phyloP scores from a whole-genome alignment of 2,888 invertebrate genomes.

The Osmoderma eremita region DNA sequence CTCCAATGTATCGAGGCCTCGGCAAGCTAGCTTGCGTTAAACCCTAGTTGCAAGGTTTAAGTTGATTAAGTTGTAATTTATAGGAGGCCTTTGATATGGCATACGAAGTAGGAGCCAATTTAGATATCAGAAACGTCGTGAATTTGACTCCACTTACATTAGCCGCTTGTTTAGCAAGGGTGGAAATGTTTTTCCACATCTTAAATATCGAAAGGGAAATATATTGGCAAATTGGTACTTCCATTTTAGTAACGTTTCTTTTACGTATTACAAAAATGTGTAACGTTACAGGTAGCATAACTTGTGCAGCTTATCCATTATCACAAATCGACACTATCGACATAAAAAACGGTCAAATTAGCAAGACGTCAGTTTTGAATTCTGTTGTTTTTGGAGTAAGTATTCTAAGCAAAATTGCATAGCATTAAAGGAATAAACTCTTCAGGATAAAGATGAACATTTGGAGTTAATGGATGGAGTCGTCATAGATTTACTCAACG shows the following conservation, averaged over 20 bases:
- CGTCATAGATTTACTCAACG: slow-evolving; percentile 90
- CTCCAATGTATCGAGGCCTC: background rate
- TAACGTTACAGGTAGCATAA: slow-evolving; percentile 75
- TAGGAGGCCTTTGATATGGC: slow-evolving; percentile 94
- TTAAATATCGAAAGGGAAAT: slow-evolving; percentile 95
- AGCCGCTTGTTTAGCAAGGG: slow-evolving; percentile 91
- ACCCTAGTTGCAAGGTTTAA: too few species aligned
- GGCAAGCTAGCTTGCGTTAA: too few species aligned
- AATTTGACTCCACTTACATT: slow-evolving; percentile 92
- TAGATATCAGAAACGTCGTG: slow-evolving; percentile 85
- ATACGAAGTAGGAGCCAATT: slow-evolving; percentile 91
- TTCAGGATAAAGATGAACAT: slow-evolving; percentile 92
- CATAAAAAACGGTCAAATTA: slow-evolving; percentile 89
- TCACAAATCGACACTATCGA: slow-evolving; percentile 96
- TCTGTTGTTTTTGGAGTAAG: slow-evolving; percentile 95
- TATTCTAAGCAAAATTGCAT: background rate
- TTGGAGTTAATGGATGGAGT: slow-evolving; percentile 95
- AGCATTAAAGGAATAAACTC: slow-evolving; percentile 44
- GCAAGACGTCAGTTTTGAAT: slow-evolving; percentile 93
- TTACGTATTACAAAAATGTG: background rate
- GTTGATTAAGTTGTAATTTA: slow-evolving; percentile 46
- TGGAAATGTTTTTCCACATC: slow-evolving; percentile 97
- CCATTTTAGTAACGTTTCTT: background rate
- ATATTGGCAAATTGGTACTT: slow-evolving; percentile 92
- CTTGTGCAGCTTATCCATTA: slow-evolving; percentile 96